Conservation (phyloP, 2,113 vertebrate genomes). For the Callocephalon fimbriatum region DNA sequence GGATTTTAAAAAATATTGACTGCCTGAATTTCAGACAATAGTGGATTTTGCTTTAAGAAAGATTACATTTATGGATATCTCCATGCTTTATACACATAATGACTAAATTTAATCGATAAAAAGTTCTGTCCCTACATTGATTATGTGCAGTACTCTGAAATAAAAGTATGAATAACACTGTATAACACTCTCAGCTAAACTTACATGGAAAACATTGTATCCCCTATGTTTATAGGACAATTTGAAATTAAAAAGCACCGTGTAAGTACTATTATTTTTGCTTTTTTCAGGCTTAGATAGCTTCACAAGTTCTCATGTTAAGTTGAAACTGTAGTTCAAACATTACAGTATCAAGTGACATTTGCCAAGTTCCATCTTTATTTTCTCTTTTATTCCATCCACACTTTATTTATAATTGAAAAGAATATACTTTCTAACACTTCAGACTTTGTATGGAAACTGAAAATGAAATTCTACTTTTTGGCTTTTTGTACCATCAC, state of each 20-base stretch:
- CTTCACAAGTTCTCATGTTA: not conserved
- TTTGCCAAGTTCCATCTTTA: not conserved
- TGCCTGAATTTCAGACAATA: not conserved
- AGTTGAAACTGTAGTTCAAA: not conserved
- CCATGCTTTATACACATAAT: not conserved
- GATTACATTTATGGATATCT: not conserved
- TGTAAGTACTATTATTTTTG: not conserved
- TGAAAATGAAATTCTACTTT: conserved; percentile 59
- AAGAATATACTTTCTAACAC: conserved; percentile 23
- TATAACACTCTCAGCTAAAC: conserved; percentile 32
- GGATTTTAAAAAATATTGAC: not conserved
- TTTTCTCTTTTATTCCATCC: not conserved
- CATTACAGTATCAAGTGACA: not conserved
- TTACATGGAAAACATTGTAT: not conserved
- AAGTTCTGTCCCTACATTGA: not conserved
- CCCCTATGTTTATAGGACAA: not conserved
- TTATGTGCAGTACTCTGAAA: not conserved
- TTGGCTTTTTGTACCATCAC: conserved; percentile 14
- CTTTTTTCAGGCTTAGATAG: not conserved
- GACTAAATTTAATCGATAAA: not conserved
- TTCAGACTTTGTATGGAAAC: conserved; percentile 11
- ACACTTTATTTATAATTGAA: not conserved
- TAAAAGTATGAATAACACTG: not conserved
- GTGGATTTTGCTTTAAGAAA: not conserved
- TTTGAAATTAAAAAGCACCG: not conserved